Conservation (phyloP, 2,888 invertebrate genomes). For the Camponotus fellah region DNA sequence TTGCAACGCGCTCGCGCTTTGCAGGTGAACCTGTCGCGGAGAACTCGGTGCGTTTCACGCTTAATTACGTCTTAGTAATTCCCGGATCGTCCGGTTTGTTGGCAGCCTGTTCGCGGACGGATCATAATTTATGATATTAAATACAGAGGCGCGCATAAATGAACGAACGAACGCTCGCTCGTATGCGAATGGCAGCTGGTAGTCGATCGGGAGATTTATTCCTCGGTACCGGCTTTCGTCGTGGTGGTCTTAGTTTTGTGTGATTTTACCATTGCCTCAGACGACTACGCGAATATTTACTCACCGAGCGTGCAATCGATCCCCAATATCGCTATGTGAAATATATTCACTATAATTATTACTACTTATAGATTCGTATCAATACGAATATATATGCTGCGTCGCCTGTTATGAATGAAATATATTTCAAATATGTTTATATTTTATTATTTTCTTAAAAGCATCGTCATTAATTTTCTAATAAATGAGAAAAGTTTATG, state of each 20-base stretch:
- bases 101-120: slow-evolving; percentile 63
- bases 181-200: slow-evolving; percentile 78
- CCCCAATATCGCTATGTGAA: slow-evolving; percentile 22
- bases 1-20: background rate
- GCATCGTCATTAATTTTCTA: background rate
- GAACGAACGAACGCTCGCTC: slow-evolving; percentile 22
- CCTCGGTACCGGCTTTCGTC: slow-evolving; percentile 66
- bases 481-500: background rate
- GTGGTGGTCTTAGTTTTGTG: slow-evolving; percentile 51
- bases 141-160: slow-evolving; percentile 27
- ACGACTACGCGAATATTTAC: slow-evolving; percentile 23
- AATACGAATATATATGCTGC: background rate
- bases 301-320: slow-evolving; percentile 13
- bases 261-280: slow-evolving; percentile 57
- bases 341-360: slow-evolving; percentile 32
- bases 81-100: slow-evolving; percentile 63
- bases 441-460: background rate
- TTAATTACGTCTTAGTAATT: slow-evolving; percentile 67
- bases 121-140: slow-evolving; percentile 72
- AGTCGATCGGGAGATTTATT: slow-evolving; percentile 82
- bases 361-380: background rate
- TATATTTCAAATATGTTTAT: slow-evolving; percentile 7
- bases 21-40: slow-evolving; percentile 18
- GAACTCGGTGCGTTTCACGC: slow-evolving; percentile 59
- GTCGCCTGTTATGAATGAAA: background rate